These are phyloP conservation scores for Salpingus planirostris DNA, from an alignment of 2,888 invertebrate species.

Conservation along the genomic window DNA sequence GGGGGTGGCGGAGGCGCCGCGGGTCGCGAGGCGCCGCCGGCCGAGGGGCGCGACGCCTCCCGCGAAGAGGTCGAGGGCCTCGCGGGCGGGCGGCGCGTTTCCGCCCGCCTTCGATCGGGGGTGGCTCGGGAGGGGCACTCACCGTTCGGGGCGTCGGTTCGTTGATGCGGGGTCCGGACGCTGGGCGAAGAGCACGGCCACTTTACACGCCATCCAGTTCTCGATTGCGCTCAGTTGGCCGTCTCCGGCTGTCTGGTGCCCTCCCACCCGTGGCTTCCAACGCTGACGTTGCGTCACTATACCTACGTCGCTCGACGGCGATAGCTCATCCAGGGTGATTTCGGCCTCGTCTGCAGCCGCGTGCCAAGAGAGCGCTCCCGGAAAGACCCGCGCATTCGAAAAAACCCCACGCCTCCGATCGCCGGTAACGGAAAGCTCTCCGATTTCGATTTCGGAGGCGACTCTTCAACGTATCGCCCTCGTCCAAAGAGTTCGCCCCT, in stretches of 20 bases:
- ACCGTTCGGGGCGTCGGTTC: background rate
- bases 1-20: too few relatives aligned
- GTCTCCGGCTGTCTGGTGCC: conserved; percentile 9
- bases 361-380: too few relatives aligned
- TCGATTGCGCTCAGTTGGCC: conserved; percentile 22
- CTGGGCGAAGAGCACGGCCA: conserved; percentile 16
- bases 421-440: too few relatives aligned
- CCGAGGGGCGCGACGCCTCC: background rate
- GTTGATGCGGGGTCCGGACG: conserved; percentile 9
- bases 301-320: conserved; percentile 14
- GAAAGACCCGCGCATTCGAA: too few relatives aligned
- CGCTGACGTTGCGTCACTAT: conserved; percentile 26
- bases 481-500: too few relatives aligned
- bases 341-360: too few relatives aligned
- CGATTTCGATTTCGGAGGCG: too few relatives aligned
- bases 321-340: conserved; percentile 12
- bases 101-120: too few relatives aligned
- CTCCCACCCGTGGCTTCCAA: conserved; percentile 20
- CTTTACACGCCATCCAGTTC: conserved; percentile 27
- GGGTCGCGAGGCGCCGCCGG: background rate
- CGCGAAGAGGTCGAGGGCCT: background rate
- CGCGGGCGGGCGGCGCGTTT: too few relatives aligned
- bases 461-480: too few relatives aligned
- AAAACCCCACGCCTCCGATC: too few relatives aligned
- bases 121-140: conserved; percentile 2